phyloP scores from a whole-genome alignment of 2,888 invertebrate genomes.

The Ochlodes sylvanus region DNA sequence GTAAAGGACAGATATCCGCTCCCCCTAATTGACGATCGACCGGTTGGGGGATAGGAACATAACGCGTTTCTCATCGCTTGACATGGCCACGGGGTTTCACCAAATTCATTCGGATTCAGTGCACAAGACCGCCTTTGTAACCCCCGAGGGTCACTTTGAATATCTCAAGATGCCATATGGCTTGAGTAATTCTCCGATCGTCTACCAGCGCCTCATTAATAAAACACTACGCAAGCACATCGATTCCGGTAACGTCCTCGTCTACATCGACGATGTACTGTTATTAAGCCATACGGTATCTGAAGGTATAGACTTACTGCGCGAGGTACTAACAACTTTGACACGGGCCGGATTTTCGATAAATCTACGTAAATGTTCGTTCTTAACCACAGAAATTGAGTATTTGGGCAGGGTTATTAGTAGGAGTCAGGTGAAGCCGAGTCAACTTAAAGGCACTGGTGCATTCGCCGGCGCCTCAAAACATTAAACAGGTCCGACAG shows the following conservation, averaged over 20 bases:
- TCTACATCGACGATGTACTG: conserved; percentile 40
- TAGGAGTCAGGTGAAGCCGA: too few species aligned
- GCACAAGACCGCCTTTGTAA: conserved; percentile 60
- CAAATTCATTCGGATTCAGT: conserved; percentile 51
- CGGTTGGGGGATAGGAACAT: conserved; percentile 54
- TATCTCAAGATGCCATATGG: conserved; percentile 59
- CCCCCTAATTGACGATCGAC: conserved; percentile 58
- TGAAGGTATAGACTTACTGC: too few species aligned
- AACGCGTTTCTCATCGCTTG: conserved; percentile 41
- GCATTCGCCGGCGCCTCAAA: background rate
- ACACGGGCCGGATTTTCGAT: too few species aligned
- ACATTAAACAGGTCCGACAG: background rate
- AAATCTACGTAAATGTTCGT: too few species aligned
- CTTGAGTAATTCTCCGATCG: conserved; percentile 53
- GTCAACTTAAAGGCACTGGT: too few species aligned
- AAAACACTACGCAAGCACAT: conserved; percentile 48
- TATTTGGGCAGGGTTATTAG: too few species aligned
- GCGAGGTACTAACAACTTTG: too few species aligned
- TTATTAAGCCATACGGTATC: conserved; percentile 8
- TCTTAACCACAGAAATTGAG: too few species aligned
- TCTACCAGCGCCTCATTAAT: conserved; percentile 53
- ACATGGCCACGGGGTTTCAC: conserved; percentile 55
- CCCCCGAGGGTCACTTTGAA: conserved; percentile 56
- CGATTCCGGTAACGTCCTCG: conserved; percentile 30
- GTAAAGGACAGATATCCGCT: conserved; percentile 54